Evolutionary conservation across 2,888 invertebrate species (phyloP), one percentile per base, ranked within the genome.

Genomic region (Drosophila melanosoma): DNA sequence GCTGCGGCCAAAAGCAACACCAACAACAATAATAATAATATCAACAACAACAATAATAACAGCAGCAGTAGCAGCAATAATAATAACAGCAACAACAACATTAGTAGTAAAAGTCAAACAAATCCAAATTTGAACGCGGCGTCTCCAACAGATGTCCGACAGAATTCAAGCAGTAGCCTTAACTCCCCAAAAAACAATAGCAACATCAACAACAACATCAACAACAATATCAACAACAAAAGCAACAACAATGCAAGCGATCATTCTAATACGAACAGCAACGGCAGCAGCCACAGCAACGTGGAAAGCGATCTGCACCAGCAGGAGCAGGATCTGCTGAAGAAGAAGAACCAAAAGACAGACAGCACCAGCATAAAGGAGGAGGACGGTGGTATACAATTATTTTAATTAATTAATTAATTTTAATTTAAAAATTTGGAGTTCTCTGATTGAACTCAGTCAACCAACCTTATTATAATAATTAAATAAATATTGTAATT

Each of bases 361-460:
- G 15, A 23, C 15, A 26, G 15, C 45, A 23, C 12, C 2, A 68
- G 35, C 66, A 65, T 62, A 11, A 91, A 87, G 66, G 91, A 91
- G 35, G 91, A 91, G 26, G 91, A 89, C 29, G 69, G 59, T 45
- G 91, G 91, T 91, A 76, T 65, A 42, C 32, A 23, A 5, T 17
- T 35, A 23, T 6, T 51, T 26, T 11, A 8, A 33, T n/a, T n/a
- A 1, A 10, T 26, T 26, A 26, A 26, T 26, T 26, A 26, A 26
- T 26, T 26, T 26, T 26, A 45, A 7, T 45, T 45, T 7, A 3
- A 15, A 45, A 8, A 15, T 15, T 15, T 23, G 2, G 23, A 15
- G 20, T 23, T 15, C 15, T 45, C 20, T 38, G 38, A 40, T 40
- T 42, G 7, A 42, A 20, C 20, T 20, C 12, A 42, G 3, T 20